Base-by-base conservation (phyloP, 2,888 invertebrate species). In the Atrina japonica region DNA sequence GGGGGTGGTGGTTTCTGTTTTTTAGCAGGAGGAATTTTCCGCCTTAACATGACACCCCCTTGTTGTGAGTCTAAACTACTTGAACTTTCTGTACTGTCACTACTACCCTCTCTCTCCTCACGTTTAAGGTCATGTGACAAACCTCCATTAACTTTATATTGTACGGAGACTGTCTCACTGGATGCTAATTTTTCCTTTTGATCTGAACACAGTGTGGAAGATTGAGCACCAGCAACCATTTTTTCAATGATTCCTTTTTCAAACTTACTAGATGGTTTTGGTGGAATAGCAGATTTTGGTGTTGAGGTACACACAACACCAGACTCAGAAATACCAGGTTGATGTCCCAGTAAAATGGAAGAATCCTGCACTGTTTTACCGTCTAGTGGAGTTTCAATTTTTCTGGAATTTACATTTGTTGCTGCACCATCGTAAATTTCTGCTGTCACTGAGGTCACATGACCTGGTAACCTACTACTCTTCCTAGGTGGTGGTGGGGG, bases 401-500 rank as follows among this genome's bases (percentile, higher is more conserved):
- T 52, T 30, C 40, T 18, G 14, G 64, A 27, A 1, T 52, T 6
- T 16, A 64, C 53, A 18, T 49, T 7, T 14, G 49, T 49, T 21
- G 47, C 61, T 11, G 49, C 11, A 1, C 82, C 82, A 68, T 78
- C 79, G 7, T 73, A 77, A 23, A 78, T 74, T 45, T 72, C 73
- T 56, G 73, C 76, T 7, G 76, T 71, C 21, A 76, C 70, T n/a
- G 72, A 49, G 7, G 75, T 74, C 14, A 80, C 77, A 60, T 69
- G 73, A 2, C 78, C 77, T 16, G 83, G 77, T 16, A 82, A 69
- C 43, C 77, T 73, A 70, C 86, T 87, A 55, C 84, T 86, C 63
- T 82, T 87, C 47, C 88, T 73, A 0, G 88, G 88, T 14, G 89
- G 88, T 25, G 89, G 88, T 3, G 89, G 89, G 11, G 89, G 88